Conservation (phyloP, 2,113 vertebrate species). For the Chloropsis cyanopogon region DNA sequence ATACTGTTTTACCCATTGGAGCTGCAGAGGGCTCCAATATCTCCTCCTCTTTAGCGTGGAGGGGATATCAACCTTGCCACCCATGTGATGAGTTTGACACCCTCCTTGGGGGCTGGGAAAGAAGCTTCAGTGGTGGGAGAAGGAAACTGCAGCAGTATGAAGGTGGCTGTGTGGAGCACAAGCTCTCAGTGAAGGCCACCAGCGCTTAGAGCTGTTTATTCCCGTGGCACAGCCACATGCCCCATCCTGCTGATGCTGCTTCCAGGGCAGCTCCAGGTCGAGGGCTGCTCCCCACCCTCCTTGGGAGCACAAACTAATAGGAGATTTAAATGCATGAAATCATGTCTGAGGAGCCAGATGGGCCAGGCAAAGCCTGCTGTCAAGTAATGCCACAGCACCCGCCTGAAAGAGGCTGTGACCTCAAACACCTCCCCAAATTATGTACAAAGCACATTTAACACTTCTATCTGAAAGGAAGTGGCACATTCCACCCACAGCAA, state of each 20-base stretch:
- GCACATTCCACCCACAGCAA: neutral
- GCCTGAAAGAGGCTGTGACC: neutral
- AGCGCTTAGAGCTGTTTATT: neutral
- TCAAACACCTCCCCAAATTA: neutral
- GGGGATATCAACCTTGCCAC: neutral
- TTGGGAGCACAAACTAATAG: neutral
- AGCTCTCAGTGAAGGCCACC: neutral
- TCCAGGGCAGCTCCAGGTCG: neutral
- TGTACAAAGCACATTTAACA: neutral
- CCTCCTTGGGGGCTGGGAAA: neutral
- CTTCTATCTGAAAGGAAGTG: neutral
- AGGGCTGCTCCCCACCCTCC: neutral
- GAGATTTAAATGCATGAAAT: slow-evolving; percentile 39
- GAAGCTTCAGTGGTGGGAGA: neutral
- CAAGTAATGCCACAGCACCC: neutral
- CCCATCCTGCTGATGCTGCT: neutral
- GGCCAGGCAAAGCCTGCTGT: neutral
- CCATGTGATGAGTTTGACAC: rapidly evolving
- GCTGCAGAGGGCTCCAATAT: neutral
- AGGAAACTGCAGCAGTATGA: neutral
- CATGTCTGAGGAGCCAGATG: neutral
- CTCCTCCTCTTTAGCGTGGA: too few relatives aligned
- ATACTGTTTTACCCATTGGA: neutral
- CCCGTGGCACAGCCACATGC: neutral
- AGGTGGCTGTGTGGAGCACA: neutral